These are phyloP conservation scores for Sialia sialis DNA, from an alignment of 2,113 vertebrate species.

Conservation along the genomic window DNA sequence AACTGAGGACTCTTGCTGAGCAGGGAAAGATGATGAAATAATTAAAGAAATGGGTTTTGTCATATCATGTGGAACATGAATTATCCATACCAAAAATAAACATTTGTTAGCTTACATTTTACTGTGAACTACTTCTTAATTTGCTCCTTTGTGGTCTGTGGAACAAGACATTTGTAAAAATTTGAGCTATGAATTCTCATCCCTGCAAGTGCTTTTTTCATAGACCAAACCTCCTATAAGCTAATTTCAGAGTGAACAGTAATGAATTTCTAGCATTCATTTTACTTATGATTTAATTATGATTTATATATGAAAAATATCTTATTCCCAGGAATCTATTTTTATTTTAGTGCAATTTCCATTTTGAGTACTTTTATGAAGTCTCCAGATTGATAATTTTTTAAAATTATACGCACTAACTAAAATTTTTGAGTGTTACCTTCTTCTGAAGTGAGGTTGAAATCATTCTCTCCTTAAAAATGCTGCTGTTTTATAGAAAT, in stretches of 20 bases:
- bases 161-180: neutral
- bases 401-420: neutral
- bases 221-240: neutral
- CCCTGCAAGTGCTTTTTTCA: neutral
- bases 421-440: neutral
- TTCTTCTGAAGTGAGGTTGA: neutral
- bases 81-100: neutral
- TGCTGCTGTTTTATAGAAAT: neutral
- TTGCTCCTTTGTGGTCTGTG: neutral
- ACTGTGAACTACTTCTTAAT: neutral
- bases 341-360: neutral
- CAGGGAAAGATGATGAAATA: neutral
- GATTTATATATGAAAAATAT: neutral
- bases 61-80: neutral
- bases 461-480: neutral
- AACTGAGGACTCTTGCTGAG: neutral
- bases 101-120: neutral
- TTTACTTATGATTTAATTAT: neutral
- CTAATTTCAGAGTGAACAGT: neutral
- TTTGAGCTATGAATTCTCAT: neutral
- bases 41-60: neutral
- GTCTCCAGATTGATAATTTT: neutral
- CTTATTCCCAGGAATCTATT: neutral
- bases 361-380: neutral
- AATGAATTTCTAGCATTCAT: neutral